Evolutionary conservation across 2,888 invertebrate species (phyloP).

Genomic region (Hermodice carunculata): DNA sequence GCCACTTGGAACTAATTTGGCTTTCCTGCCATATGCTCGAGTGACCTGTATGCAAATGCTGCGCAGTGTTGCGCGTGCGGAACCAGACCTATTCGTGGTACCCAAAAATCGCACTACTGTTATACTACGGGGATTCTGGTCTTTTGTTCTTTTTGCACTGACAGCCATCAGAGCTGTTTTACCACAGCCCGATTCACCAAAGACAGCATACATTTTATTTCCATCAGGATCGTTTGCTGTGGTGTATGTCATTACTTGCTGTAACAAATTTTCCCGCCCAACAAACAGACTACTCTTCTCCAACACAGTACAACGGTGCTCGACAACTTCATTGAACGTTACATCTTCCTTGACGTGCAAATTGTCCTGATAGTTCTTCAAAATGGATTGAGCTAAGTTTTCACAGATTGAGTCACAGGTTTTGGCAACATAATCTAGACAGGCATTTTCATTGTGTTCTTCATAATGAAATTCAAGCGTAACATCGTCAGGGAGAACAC

Average conservation of each 20-base stretch:
- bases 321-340: conserved; percentile 13
- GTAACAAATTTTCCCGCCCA: conserved; percentile 23
- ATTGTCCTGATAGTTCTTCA: conserved; percentile 24
- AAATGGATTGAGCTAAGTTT: conserved; percentile 6
- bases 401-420: conserved; percentile 30
- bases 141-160: conserved; percentile 11
- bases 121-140: conserved; percentile 14
- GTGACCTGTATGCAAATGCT: conserved; percentile 21
- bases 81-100: conserved; percentile 25
- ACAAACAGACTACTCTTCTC: conserved; percentile 25
- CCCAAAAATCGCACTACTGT: conserved; percentile 26
- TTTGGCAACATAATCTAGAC: conserved; percentile 5
- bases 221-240: not conserved
- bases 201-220: conserved; percentile 4
- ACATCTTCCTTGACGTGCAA: conserved; percentile 25
- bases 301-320: conserved; percentile 15
- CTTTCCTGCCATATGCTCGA: conserved; percentile 20
- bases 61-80: conserved; percentile 20
- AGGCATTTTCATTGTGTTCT: not conserved
- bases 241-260: not conserved
- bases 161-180: conserved; percentile 36
- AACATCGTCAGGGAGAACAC: not conserved
- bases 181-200: conserved; percentile 33
- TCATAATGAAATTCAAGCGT: conserved; percentile 15
- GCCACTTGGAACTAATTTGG: not conserved